Base-by-base conservation (phyloP, 2,113 vertebrate species). In the Taxidea taxus region DNA sequence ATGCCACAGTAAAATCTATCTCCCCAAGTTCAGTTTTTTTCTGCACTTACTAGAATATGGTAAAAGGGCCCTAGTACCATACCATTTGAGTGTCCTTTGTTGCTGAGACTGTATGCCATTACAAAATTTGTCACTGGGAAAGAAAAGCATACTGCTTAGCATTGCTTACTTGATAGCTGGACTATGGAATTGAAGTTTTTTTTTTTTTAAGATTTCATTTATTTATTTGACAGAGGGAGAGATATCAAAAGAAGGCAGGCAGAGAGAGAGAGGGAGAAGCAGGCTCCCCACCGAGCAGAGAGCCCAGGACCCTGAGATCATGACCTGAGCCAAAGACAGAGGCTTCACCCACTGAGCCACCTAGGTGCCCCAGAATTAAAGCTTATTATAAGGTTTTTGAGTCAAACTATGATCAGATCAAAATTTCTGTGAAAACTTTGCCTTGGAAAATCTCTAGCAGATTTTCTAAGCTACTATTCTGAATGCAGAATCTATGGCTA, bases 361-460 rank as follows among this genome's bases (percentile, higher is more conserved):
- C 16, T 16, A 54, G 51, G 51, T 6, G 16, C 51, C 51, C 51
- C 51, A 54, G 62, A 64, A 39, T 0, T 58, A 56, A 94, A 72
- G 56, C 47, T 87, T 56, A 68, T 82, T 78, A 70, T 10, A 47
- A 47, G 12, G 39, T 88, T 70, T 94, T 25, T 74, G 51, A 87
- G 44, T 47, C 64, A 92, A 44, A 85, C 42, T 84, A 72, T 80
- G 81, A 64, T 42, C 42, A 96, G 66, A 87, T 83, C 4, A 51
- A 88, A 66, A 88, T 94, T 92, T 20, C 47, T n/a, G 23, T 54
- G 29, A 39, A 93, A 95, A 94, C 8, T 68, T 93, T 77, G 34
- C 34, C 39, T 70, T 90, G 37, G 42, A 78, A 83, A 93, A 75
- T 39, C 21, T 68, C 7, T 13, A 85, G 8, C 29, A 90, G 9